A percentile compares a stretch with the other conserved stretches of the same genome.
phyloP scores from a whole-genome alignment of 2,113 vertebrate species.

The Regulus satrapa region DNA sequence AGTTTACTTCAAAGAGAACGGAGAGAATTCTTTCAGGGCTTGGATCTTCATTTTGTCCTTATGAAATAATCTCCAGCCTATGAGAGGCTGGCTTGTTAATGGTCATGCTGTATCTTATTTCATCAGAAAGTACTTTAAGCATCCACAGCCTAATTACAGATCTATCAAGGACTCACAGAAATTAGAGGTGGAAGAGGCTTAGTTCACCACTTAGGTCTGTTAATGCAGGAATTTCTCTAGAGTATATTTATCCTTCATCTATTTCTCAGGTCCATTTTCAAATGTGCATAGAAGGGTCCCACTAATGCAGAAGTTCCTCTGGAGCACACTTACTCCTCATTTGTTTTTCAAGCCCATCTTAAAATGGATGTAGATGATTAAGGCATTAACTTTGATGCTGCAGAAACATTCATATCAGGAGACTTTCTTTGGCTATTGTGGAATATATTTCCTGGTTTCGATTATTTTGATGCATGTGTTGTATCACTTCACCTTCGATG shows the following conservation, averaged over 20 bases:
- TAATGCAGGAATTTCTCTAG: conserved; percentile 22
- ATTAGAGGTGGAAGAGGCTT: not conserved
- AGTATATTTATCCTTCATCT: conserved; percentile 8
- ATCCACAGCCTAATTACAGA: conserved; percentile 2
- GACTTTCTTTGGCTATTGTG: not conserved
- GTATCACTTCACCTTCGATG: not conserved
- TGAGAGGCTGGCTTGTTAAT: not conserved
- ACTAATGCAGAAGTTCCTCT: not conserved
- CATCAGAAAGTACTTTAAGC: conserved; percentile 9
- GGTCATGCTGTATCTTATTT: not conserved
- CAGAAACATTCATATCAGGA: not conserved
- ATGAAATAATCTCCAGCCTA: not conserved
- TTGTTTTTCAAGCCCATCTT: not conserved
- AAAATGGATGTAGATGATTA: not conserved
- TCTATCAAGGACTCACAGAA: not conserved
- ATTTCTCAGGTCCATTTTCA: not conserved
- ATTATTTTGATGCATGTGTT: not conserved
- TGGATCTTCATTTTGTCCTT: not conserved
- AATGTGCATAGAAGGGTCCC: not conserved
- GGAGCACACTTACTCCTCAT: not conserved
- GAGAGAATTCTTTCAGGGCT: not conserved
- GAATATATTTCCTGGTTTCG: not conserved
- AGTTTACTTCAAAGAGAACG: not conserved
- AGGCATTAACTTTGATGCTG: not conserved
- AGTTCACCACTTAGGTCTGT: not conserved